These are phyloP conservation scores for Tragelaphus oryx DNA, from an alignment of 2,797 vertebrate species.

Conservation along the genomic window DNA sequence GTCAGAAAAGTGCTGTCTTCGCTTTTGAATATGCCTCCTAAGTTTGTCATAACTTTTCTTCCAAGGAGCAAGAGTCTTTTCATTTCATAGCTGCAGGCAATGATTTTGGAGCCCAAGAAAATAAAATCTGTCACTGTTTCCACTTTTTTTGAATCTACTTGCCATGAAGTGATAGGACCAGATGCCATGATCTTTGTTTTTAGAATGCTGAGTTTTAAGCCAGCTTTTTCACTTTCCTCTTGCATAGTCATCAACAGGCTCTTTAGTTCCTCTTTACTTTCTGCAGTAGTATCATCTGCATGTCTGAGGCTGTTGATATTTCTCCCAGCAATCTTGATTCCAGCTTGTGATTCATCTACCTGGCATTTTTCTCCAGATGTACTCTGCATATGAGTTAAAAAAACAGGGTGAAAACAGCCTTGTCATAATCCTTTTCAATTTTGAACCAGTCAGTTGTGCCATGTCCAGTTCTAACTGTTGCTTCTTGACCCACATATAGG, in stretches of 20 bases:
- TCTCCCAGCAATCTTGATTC: not conserved
- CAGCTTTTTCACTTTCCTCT: not conserved
- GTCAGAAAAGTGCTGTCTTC: not conserved
- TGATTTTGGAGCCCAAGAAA: not conserved
- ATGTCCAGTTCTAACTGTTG: not conserved
- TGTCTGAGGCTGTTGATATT: not conserved
- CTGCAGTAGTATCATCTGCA: not conserved
- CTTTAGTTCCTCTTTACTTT: not conserved
- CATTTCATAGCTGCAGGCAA: not conserved
- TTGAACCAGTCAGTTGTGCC: not conserved
- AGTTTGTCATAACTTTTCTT: not conserved
- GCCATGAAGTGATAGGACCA: not conserved
- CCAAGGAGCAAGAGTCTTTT: not conserved
- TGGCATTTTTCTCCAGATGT: not conserved
- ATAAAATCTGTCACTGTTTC: not conserved
- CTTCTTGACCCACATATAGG: not conserved
- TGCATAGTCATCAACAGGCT: not conserved
- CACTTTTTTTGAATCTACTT: not conserved
- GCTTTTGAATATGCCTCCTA: not conserved
- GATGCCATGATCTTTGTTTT: not conserved
- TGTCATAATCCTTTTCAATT: not conserved
- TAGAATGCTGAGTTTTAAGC: not conserved
- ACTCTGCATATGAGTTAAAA: not conserved
- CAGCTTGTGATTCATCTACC: not conserved
- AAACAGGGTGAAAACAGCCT: not conserved